These are phyloP conservation scores for Sebastes umbrosus DNA, from an alignment of 2,797 vertebrate species.

Conservation along the genomic window DNA sequence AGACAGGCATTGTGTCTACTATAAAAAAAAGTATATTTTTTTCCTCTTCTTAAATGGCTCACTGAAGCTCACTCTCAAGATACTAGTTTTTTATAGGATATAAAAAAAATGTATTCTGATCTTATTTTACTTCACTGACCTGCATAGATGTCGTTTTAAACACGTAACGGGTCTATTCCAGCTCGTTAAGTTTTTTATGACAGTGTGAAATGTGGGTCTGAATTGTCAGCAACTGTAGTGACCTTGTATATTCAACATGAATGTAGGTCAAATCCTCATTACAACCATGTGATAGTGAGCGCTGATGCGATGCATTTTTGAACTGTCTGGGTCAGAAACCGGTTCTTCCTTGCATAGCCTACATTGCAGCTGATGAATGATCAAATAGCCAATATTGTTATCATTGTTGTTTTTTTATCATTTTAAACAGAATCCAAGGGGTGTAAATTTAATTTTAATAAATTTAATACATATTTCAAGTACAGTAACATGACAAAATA, in stretches of 20 bases:
- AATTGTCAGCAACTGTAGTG: conserved; percentile 4
- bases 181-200: conserved; percentile 43
- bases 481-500: not conserved
- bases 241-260: not conserved
- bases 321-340: not conserved
- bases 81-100: not conserved
- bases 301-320: not conserved
- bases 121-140: not conserved
- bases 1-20: not conserved
- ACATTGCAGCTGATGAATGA: not conserved
- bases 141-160: not conserved
- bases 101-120: not conserved
- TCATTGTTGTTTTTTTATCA: not conserved
- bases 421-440: not conserved
- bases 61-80: not conserved
- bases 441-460: not conserved
- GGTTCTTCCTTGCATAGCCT: not conserved
- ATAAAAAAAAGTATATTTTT: not conserved
- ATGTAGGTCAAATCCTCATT: conserved; percentile 38
- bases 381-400: not conserved
- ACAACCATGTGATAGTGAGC: not conserved
- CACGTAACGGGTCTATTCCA: not conserved
- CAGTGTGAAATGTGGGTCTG: conserved; percentile 15
- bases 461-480: not conserved
- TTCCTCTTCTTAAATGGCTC: not conserved